Evolutionary conservation across 2,113 vertebrate genomes (phyloP), one percentile per base, ranked within the genome.

Genomic region (Bettongia penicillata): DNA sequence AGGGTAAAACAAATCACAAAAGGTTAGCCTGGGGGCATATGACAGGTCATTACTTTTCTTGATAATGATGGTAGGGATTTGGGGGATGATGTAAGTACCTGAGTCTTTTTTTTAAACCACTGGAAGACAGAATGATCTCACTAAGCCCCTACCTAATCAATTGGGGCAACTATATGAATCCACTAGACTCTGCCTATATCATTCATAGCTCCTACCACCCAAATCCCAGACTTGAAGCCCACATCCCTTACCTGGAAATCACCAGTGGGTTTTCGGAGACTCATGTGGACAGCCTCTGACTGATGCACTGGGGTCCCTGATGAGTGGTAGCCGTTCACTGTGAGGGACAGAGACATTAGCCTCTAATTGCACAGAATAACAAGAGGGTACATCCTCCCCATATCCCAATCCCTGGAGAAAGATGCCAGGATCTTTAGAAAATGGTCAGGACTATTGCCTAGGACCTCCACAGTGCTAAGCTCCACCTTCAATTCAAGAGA

Each of bases 261-360:
- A 91, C 98, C 98, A 96, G 98, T 99, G 98, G 98, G 91, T 98
- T 99, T 99, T 96, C 98, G 98, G 96, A 99, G 98, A 98, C 98
- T 98, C 96, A 98, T 98, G 96, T 99, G 99, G 11, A 98, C 97
- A 51, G 98, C 98, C 53, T 99, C 99, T 3, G 98, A 97, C 92
- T 99, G 99, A 98, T 99, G 99, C 89, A 99, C 98, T 0, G 99
- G 99, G 47, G 99, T 99, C 31, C 99, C 99, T 95, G 99, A 98
- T 8, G 98, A 98, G 98, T 99, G 99, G 98, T 99, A 99, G 97
- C 99, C 99, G 98, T 99, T 99, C 98, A 99, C 99, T 99, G 99
- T 5, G 96, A 97, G 98, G 95, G 96, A 98, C 51, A 98, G 95
- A 98, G 96, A 97, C 94, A 97, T 19, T 51, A 89, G 97, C 98